These are phyloP conservation scores for Centropus bengalensis DNA, from an alignment of 2,113 vertebrate species.

Conservation along the genomic window DNA sequence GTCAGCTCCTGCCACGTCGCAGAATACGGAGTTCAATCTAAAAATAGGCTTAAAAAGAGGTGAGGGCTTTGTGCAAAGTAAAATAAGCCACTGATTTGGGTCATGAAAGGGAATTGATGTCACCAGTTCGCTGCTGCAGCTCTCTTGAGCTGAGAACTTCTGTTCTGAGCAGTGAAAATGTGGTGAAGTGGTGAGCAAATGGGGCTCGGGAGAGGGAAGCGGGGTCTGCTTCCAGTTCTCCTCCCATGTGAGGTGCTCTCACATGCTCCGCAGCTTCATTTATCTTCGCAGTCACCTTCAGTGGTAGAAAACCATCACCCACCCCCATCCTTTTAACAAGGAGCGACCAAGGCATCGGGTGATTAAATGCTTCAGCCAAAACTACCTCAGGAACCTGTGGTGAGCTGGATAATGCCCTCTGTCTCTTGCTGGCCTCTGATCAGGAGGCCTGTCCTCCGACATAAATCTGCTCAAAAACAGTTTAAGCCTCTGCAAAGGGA, in stretches of 20 bases:
- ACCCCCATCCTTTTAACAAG: background rate
- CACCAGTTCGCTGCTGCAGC: constrained; percentile 29
- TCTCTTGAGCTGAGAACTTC: background rate
- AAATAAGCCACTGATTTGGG: constrained; percentile 69
- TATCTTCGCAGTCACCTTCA: background rate
- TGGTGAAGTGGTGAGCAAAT: background rate
- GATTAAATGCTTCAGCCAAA: constrained; percentile 1
- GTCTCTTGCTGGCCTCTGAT: background rate
- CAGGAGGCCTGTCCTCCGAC: background rate
- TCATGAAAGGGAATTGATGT: constrained; percentile 59
- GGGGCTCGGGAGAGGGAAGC: background rate
- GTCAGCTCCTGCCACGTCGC: constrained; percentile 18
- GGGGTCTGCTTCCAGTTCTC: background rate
- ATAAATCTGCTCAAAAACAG: background rate
- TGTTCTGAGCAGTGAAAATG: background rate
- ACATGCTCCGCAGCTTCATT: background rate
- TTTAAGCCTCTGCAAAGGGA: background rate
- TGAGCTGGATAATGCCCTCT: background rate
- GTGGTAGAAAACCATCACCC: background rate
- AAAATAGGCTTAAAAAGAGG: constrained; percentile 64
- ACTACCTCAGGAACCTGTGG: constrained; percentile 5
- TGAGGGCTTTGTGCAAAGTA: constrained; percentile 55
- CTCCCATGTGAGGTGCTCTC: background rate
- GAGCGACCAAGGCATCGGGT: background rate
- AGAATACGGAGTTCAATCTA: constrained; percentile 56